Conservation (phyloP, 2,113 vertebrate species). For the Fulmarus glacialis region DNA sequence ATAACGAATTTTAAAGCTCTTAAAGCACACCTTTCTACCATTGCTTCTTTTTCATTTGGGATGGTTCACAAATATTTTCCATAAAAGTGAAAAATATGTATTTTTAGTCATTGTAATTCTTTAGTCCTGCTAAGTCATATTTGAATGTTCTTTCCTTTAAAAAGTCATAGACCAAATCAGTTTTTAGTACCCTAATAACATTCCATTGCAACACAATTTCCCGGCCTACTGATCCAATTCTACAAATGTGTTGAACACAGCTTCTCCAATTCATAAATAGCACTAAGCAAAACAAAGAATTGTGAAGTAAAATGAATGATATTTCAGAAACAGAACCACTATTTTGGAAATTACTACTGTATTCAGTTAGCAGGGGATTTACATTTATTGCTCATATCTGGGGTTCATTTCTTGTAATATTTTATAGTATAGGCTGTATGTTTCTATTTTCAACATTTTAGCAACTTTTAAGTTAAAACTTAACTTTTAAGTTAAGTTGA, state of each 20-base stretch:
- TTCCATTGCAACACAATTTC: neutral
- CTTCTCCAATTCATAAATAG: neutral
- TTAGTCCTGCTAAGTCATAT: neutral
- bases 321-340: neutral
- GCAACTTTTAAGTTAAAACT: neutral
- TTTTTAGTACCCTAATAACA: neutral
- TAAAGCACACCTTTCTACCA: neutral
- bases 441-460: neutral
- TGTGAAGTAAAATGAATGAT: neutral
- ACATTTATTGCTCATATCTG: neutral
- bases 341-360: neutral
- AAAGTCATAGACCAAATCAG: neutral
- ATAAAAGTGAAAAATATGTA: neutral
- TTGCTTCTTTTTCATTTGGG: neutral
- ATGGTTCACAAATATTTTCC: neutral
- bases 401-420: neutral
- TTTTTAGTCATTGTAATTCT: neutral
- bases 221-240: neutral
- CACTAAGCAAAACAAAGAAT: neutral
- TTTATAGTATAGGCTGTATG: neutral
- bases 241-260: neutral
- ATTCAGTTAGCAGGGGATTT: neutral
- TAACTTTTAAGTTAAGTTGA: neutral
- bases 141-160: neutral
- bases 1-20: neutral